Conservation (phyloP, 2,888 invertebrate species). For the Glaucopsyche alexis region DNA sequence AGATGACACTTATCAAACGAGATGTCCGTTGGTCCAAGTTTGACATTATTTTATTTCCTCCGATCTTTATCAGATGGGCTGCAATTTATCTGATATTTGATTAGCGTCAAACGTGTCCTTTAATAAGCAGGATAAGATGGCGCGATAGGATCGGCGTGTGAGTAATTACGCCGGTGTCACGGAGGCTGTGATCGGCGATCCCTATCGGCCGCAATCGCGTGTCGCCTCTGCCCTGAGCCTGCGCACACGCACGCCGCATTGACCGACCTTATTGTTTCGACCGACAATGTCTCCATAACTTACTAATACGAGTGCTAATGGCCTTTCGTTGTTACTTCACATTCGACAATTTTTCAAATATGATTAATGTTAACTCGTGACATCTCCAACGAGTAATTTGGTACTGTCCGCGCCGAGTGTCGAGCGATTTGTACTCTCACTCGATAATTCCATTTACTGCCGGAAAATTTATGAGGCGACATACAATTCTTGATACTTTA, state of each 20-base stretch:
- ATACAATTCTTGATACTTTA: constrained; percentile 24
- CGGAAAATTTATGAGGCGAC: constrained; percentile 1
- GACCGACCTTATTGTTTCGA: constrained; percentile 23
- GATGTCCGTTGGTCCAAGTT: not conserved
- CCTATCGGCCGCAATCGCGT: constrained; percentile 71
- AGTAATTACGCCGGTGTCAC: constrained; percentile 72
- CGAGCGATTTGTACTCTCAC: constrained; percentile 15
- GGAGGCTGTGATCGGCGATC: constrained; percentile 61
- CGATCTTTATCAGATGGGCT: constrained; percentile 8
- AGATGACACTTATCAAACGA: not conserved
- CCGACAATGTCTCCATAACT: constrained; percentile 40
- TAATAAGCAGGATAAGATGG: constrained; percentile 55
- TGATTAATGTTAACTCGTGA: constrained; percentile 53
- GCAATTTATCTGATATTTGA: constrained; percentile 35
- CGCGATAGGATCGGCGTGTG: constrained; percentile 64
- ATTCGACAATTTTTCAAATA: constrained; percentile 55
- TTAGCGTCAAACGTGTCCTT: constrained; percentile 38
- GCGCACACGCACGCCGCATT: constrained; percentile 38
- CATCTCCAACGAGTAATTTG: constrained; percentile 42
- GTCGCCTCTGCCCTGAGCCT: constrained; percentile 49
- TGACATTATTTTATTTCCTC: not conserved
- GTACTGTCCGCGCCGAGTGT: constrained; percentile 37
- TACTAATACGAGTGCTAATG: constrained; percentile 57
- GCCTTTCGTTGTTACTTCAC: constrained; percentile 60
- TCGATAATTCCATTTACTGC: constrained; percentile 19